These are phyloP conservation scores for Caenorhabditis uteleia DNA, from an alignment of 2,888 invertebrate species.

Conservation along the genomic window DNA sequence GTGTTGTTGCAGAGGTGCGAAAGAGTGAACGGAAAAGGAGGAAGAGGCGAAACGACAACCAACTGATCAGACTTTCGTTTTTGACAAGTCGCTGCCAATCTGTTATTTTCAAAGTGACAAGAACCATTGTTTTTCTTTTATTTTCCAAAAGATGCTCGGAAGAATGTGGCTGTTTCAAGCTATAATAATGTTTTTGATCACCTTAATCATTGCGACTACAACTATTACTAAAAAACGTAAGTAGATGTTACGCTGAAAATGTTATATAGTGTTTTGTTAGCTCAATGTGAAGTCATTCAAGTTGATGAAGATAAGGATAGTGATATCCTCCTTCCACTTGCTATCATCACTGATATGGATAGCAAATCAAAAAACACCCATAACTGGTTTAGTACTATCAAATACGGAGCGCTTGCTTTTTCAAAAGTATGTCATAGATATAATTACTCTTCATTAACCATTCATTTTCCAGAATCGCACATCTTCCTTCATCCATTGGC, in stretches of 20 bases:
- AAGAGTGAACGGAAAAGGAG: no score
- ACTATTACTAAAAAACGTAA: conserved; percentile 10
- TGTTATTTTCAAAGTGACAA: no score
- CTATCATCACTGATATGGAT: conserved; percentile 38
- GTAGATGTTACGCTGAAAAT: not conserved
- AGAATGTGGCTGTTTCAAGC: conserved; percentile 8
- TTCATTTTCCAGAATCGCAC: conserved; percentile 26
- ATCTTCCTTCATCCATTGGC: conserved; percentile 37
- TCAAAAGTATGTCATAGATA: conserved; percentile 8
- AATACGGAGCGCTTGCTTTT: conserved; percentile 34
- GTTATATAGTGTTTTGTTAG: conserved; percentile 4
- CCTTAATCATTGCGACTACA: not conserved
- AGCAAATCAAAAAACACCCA: conserved; percentile 17
- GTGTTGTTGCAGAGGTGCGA: no score
- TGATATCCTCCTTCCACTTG: conserved; percentile 33
- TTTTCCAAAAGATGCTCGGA: no score
- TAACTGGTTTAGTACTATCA: conserved; percentile 43
- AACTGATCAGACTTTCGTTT: no score
- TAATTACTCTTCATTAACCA: not conserved
- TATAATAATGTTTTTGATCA: conserved; percentile 1
- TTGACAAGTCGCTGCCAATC: no score
- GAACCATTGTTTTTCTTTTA: no score
- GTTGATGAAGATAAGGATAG: conserved; percentile 19
- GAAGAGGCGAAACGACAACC: no score
- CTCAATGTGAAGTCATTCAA: conserved; percentile 30